Evolutionary conservation across 1,140 invertebrate genomes (phyloP).

Genomic region (Halictus rubicundus): DNA sequence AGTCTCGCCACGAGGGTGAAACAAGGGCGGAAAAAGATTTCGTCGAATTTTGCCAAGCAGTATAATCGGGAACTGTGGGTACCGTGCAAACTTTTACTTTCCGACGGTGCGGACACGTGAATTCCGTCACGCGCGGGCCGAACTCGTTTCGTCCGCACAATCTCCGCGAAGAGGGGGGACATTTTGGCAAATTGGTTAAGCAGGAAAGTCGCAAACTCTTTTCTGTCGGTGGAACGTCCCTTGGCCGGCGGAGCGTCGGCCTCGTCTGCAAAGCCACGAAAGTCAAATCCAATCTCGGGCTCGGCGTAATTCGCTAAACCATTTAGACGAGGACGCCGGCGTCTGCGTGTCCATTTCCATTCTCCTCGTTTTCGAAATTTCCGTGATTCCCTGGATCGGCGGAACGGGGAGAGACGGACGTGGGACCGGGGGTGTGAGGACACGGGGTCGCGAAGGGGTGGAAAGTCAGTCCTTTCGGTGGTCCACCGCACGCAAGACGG

Average conservation of each 20-base stretch:
- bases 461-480: constrained; percentile 45
- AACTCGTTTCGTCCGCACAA: neutral
- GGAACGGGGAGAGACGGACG: neutral
- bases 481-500: constrained; percentile 67
- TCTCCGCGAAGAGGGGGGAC: neutral
- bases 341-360: constrained; percentile 68
- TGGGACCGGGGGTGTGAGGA: neutral
- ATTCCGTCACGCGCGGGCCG: neutral
- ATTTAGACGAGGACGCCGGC: constrained; percentile 58
- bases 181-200: constrained; percentile 65
- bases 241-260: constrained; percentile 15
- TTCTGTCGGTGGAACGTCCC: neutral
- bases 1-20: too few relatives aligned
- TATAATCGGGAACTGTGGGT: too few relatives aligned
- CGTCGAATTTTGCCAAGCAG: too few relatives aligned
- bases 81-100: too few relatives aligned
- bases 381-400: constrained; percentile 19
- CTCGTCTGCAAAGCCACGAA: constrained; percentile 37
- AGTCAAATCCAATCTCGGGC: constrained; percentile 72
- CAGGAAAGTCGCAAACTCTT: constrained; percentile 42
- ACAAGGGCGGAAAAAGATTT: too few relatives aligned
- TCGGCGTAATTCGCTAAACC: constrained; percentile 71
- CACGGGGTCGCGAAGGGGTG: neutral
- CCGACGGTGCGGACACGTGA: neutral
- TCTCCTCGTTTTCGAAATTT: constrained; percentile 70